Percentiles rank a stretch among this genome's conserved stretches.
Evolutionary conservation across 2,113 vertebrate species (phyloP).

Genomic region (Ictidomys tridecemlineatus): DNA sequence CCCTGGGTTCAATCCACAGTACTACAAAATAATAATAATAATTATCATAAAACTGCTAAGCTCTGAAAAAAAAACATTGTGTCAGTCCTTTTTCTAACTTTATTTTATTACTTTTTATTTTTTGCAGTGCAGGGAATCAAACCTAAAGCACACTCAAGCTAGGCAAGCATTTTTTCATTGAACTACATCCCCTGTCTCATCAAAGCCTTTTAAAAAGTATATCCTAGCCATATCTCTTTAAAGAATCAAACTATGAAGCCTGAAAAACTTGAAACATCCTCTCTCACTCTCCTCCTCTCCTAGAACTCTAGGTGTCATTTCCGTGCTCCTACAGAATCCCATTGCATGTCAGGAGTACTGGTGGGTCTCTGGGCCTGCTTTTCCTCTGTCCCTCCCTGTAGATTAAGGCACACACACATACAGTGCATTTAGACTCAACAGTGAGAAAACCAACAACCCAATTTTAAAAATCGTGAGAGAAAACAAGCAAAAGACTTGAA

Average conservation of each 20-base stretch:
- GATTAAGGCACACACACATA: neutral
- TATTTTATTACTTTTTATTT: no score
- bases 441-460: neutral
- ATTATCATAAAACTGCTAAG: neutral
- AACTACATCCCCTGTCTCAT: no score
- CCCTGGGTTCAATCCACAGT: no score
- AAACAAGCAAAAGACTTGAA: neutral
- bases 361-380: neutral
- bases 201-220: neutral
- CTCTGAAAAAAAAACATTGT: neutral
- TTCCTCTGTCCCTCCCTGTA: neutral
- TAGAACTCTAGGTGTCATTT: neutral
- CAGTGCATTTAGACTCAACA: neutral
- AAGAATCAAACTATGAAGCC: neutral
- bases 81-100: neutral
- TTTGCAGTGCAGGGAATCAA: no score
- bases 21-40: no score
- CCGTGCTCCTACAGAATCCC: neutral
- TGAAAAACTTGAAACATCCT: neutral
- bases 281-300: neutral
- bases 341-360: neutral
- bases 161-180: no score
- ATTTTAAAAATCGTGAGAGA: neutral
- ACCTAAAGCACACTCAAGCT: no score
- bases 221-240: neutral